Conservation (phyloP, 2,888 invertebrate genomes). For the Tenthredo scrophulariae region DNA sequence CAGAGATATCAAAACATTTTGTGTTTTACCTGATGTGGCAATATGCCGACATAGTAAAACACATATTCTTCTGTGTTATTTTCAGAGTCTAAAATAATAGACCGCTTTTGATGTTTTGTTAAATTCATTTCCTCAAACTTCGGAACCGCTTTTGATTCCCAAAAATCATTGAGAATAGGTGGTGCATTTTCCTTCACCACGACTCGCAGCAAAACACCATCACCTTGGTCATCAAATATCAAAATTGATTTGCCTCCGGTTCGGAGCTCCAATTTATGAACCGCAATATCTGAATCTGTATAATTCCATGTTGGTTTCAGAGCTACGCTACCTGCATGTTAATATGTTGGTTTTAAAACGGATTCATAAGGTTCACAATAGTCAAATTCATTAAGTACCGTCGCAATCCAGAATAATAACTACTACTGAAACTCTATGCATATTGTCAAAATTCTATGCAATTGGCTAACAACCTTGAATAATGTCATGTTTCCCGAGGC, state of each 20-base stretch:
- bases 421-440: background rate
- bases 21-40: slow-evolving; percentile 51
- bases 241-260: slow-evolving; percentile 43
- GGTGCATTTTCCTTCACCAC: slow-evolving; percentile 22
- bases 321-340: slow-evolving; percentile 1
- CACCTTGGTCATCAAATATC: slow-evolving; percentile 38
- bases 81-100: slow-evolving; percentile 36
- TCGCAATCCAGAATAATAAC: background rate
- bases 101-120: slow-evolving; percentile 29
- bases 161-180: slow-evolving; percentile 45
- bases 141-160: slow-evolving; percentile 40
- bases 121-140: slow-evolving; percentile 39
- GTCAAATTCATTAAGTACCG: background rate
- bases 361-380: background rate
- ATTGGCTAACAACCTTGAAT: slow-evolving; percentile 15
- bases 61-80: background rate
- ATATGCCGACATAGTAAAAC: slow-evolving; percentile 45
- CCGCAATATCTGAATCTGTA: slow-evolving; percentile 35
- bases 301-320: slow-evolving; percentile 42
- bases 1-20: background rate
- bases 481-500: background rate
- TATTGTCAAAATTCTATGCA: background rate
- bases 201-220: slow-evolving; percentile 46
- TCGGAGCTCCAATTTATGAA: slow-evolving; percentile 38
- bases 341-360: background rate